Conservation (phyloP, 2,113 vertebrate genomes). For the Malurus cyaneus region DNA sequence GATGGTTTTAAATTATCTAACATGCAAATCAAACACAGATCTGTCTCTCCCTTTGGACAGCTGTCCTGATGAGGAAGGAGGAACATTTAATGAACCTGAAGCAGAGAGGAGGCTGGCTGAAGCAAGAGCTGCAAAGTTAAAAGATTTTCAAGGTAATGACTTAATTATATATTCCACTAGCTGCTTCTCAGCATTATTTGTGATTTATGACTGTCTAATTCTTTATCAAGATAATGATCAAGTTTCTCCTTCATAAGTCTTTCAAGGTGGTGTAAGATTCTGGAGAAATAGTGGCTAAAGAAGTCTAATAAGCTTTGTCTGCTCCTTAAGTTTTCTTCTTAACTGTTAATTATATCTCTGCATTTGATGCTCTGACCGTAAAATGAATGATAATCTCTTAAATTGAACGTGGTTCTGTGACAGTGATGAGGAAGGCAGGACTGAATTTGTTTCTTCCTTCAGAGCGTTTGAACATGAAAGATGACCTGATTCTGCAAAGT, state of each 20-base stretch:
- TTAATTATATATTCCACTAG: background rate
- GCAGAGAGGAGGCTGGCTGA: conserved; percentile 71
- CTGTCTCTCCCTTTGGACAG: conserved; percentile 57
- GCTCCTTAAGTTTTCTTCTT: background rate
- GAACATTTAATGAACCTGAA: conserved; percentile 81
- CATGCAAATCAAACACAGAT: background rate
- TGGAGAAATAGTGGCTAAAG: background rate
- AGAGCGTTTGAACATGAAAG: conserved; percentile 86
- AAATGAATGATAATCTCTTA: background rate
- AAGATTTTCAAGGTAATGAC: conserved; percentile 88
- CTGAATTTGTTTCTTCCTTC: background rate
- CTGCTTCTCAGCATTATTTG: background rate
- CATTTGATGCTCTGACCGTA: background rate
- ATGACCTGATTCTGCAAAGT: conserved; percentile 80
- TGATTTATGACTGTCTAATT: background rate
- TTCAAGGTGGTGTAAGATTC: background rate
- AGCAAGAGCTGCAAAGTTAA: conserved; percentile 74
- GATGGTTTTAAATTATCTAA: background rate
- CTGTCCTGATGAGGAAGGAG: conserved; percentile 87
- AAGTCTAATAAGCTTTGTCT: background rate
- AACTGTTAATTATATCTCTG: background rate
- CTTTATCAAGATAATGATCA: background rate
- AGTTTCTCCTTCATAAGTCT: background rate
- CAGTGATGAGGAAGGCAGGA: background rate
- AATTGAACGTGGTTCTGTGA: background rate